Evolutionary conservation across 2,113 vertebrate genomes (phyloP).

Genomic region (Chaetops frenatus): DNA sequence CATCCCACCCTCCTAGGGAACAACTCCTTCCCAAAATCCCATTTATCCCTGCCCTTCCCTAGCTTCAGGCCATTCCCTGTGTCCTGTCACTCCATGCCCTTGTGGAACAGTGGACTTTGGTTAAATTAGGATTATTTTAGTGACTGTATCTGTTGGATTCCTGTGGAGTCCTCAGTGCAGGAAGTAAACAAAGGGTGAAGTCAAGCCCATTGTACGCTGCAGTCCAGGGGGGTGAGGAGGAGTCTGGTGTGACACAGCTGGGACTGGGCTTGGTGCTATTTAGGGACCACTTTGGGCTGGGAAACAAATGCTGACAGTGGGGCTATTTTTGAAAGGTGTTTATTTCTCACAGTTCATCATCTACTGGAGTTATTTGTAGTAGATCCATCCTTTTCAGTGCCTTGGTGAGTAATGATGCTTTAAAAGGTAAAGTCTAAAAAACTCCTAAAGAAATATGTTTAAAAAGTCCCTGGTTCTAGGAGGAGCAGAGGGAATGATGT

Average conservation of each 20-base stretch:
- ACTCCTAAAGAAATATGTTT: background rate
- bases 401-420: background rate
- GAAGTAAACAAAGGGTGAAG: background rate
- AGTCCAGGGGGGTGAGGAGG: background rate
- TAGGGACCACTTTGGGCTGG: background rate
- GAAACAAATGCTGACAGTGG: background rate
- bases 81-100: background rate
- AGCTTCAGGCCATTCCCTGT: background rate
- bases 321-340: background rate
- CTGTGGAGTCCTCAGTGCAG: background rate
- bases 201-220: background rate
- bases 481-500: background rate
- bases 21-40: rapidly evolving
- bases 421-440: background rate
- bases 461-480: background rate
- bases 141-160: background rate
- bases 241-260: background rate
- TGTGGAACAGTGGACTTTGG: rapidly evolving
- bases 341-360: background rate
- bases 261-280: background rate
- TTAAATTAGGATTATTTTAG: background rate
- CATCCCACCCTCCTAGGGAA: background rate
- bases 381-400: background rate
- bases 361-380: background rate
- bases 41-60: rapidly evolving